Evolutionary conservation across 2,113 vertebrate genomes (phyloP).

Genomic region (Psittacara wagleri): DNA sequence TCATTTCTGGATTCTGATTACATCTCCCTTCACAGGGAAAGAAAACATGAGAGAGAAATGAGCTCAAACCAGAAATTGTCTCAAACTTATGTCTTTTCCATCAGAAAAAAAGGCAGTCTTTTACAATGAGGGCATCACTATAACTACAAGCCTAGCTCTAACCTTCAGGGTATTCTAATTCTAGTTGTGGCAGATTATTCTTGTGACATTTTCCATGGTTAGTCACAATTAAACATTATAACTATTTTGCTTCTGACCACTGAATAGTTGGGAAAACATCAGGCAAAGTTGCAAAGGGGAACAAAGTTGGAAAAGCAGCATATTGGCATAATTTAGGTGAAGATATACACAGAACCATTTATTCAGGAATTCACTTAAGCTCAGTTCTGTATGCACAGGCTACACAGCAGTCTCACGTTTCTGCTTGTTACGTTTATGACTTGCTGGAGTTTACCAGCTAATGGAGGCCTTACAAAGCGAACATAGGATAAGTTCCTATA

Average conservation of each 20-base stretch:
- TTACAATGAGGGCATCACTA: background rate
- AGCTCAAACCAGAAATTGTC: background rate
- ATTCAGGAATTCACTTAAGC: background rate
- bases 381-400: background rate
- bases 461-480: background rate
- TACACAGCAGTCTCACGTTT: background rate
- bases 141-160: background rate
- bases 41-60: background rate
- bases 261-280: background rate
- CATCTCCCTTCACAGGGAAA: background rate
- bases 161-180: background rate
- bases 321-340: background rate
- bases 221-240: background rate
- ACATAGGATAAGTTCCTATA: background rate
- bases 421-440: background rate
- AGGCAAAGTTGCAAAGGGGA: background rate
- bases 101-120: background rate
- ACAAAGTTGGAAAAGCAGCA: background rate
- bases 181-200: background rate
- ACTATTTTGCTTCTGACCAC: background rate
- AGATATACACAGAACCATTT: background rate
- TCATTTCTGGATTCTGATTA: background rate
- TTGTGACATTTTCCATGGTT: background rate
- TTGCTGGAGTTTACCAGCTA: background rate
- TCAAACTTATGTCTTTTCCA: background rate